phyloP scores from a whole-genome alignment of 2,888 invertebrate genomes.

The Acanthopleura granulata region DNA sequence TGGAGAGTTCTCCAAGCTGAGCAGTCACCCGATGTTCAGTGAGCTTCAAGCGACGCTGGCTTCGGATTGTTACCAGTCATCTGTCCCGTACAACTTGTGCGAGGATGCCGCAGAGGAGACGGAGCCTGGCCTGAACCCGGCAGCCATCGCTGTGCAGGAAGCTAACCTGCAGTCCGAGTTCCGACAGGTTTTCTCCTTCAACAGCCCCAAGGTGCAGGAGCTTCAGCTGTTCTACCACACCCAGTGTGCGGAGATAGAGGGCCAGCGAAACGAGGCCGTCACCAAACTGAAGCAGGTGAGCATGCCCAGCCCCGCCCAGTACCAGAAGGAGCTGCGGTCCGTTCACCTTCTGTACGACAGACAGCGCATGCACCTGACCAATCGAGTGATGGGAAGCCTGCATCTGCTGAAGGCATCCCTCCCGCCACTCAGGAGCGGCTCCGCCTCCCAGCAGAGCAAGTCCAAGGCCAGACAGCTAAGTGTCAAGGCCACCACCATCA shows the following conservation, averaged over 20 bases:
- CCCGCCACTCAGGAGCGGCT: slow-evolving; percentile 29
- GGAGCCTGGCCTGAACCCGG: slow-evolving; percentile 33
- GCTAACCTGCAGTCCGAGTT: slow-evolving; percentile 59
- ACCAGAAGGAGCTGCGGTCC: slow-evolving; percentile 35
- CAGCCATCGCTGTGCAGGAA: slow-evolving; percentile 55
- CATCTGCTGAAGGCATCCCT: slow-evolving; percentile 51
- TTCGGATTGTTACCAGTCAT: slow-evolving; percentile 37
- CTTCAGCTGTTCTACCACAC: slow-evolving; percentile 54
- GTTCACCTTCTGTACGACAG: slow-evolving; percentile 48
- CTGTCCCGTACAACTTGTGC: slow-evolving; percentile 29
- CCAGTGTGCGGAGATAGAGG: slow-evolving; percentile 51
- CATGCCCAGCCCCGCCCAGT: slow-evolving; percentile 34
- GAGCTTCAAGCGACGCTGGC: slow-evolving; percentile 52
- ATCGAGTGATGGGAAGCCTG: slow-evolving; percentile 51
- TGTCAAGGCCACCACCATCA: slow-evolving; percentile 46
- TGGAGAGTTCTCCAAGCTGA: slow-evolving; percentile 36
- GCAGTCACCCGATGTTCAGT: slow-evolving; percentile 58
- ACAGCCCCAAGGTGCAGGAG: slow-evolving; percentile 47
- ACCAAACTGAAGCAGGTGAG: slow-evolving; percentile 37
- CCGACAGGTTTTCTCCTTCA: slow-evolving; percentile 43
- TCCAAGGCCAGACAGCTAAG: slow-evolving; percentile 49
- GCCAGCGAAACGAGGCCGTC: slow-evolving; percentile 49
- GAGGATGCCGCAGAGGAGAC: slow-evolving; percentile 1
- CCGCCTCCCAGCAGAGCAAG: slow-evolving; percentile 24
- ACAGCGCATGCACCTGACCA: slow-evolving; percentile 53